A percentile compares a stretch with the other conserved stretches of the same genome.
phyloP scores from a whole-genome alignment of 2,113 vertebrate genomes.

The Siniperca chuatsi region DNA sequence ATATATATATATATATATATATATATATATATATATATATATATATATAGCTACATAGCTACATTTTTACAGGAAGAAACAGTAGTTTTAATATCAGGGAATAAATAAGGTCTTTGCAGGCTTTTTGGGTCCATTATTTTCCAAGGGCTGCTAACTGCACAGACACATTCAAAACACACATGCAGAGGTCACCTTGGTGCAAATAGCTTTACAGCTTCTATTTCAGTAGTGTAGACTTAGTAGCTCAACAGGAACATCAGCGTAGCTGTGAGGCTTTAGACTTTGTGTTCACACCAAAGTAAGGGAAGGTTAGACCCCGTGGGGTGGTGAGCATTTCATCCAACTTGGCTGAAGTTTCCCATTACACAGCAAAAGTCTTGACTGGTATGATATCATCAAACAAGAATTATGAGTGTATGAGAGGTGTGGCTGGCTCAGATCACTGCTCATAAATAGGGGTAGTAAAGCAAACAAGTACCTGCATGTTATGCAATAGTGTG shows the following conservation, averaged over 20 bases:
- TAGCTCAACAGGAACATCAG: neutral
- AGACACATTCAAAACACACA: neutral
- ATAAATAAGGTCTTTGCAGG: neutral
- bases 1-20: too few species aligned
- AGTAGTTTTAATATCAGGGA: neutral
- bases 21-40: too few species aligned
- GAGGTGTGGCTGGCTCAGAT: conserved; percentile 24
- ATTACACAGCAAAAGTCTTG: neutral
- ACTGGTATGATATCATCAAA: conserved; percentile 6
- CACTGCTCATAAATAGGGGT: conserved; percentile 1
- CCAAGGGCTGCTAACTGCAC: neutral
- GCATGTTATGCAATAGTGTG: conserved; percentile 28
- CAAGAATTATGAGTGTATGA: neutral
- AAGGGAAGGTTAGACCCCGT: neutral
- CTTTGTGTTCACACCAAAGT: neutral
- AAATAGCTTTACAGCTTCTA: conserved; percentile 1
- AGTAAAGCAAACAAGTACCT: conserved; percentile 35
- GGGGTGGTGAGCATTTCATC: neutral
- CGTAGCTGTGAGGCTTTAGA: neutral
- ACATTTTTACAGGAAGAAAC: neutral
- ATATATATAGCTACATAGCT: too few species aligned
- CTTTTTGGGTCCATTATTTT: neutral
- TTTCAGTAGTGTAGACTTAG: conserved; percentile 16
- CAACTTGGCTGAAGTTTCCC: neutral
- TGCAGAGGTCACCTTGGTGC: neutral